Percentiles rank a stretch among this genome's conserved stretches.
These are phyloP conservation scores for Bos indicus DNA, from an alignment of 2,113 vertebrate species.

Conservation along the genomic window DNA sequence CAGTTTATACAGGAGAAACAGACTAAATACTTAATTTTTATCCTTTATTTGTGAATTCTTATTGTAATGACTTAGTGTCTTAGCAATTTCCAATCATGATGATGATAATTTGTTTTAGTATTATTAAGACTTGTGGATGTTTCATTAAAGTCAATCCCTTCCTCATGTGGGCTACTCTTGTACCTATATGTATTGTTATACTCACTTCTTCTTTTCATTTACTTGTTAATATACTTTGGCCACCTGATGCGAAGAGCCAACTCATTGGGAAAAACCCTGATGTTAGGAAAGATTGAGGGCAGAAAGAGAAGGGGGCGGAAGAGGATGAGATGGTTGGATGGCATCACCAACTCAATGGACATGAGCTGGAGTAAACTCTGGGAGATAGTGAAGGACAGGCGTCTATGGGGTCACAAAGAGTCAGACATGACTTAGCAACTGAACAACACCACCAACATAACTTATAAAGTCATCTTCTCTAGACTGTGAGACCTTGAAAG, in stretches of 20 bases:
- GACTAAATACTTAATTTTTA: slow-evolving; percentile 6
- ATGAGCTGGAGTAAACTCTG: not conserved
- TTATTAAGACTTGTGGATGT: not conserved
- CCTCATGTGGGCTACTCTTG: not conserved
- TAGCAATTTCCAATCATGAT: not conserved
- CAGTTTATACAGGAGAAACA: not conserved
- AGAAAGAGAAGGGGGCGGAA: not conserved
- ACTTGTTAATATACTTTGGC: not conserved
- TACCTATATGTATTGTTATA: not conserved
- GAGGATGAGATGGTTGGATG: not conserved
- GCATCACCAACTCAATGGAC: not conserved
- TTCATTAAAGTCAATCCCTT: not conserved
- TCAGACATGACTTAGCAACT: not conserved
- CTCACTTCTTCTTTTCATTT: not conserved
- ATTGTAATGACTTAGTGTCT: not conserved
- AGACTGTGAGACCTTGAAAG: not conserved
- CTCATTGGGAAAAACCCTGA: not conserved
- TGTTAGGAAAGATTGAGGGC: not conserved
- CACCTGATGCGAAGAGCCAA: not conserved
- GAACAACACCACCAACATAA: not conserved
- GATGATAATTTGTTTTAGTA: slow-evolving; percentile 1
- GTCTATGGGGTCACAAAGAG: not conserved
- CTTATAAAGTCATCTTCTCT: not conserved
- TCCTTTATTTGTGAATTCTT: not conserved
- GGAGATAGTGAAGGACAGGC: not conserved